Conservation (phyloP, 2,797 vertebrate genomes). For the Saguinus oedipus region DNA sequence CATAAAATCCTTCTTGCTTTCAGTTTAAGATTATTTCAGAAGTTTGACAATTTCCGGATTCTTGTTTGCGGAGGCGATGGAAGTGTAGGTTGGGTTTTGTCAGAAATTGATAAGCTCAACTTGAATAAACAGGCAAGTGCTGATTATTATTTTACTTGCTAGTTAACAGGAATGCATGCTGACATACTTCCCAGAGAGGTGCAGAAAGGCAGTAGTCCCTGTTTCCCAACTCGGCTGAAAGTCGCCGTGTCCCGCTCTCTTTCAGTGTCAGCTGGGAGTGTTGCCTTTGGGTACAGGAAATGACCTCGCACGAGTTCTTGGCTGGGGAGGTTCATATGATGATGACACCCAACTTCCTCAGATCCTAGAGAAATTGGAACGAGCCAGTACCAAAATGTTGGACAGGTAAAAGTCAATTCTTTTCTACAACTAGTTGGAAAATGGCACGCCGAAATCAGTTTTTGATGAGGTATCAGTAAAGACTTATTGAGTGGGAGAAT, state of each 20-base stretch:
- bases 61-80: slow-evolving; percentile 98
- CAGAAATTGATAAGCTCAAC: slow-evolving; percentile 98
- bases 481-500: background rate
- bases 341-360: slow-evolving; percentile 98
- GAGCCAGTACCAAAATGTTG: slow-evolving; percentile 99
- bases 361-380: slow-evolving; percentile 97
- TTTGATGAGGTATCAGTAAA: background rate
- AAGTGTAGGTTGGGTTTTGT: slow-evolving; percentile 98
- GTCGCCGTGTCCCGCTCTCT: slow-evolving; percentile 66
- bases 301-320: slow-evolving; percentile 96
- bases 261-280: slow-evolving; percentile 97
- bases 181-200: background rate
- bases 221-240: background rate
- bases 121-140: slow-evolving; percentile 95
- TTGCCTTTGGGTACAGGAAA: slow-evolving; percentile 97
- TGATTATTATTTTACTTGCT: slow-evolving; percentile 6
- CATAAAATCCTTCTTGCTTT: slow-evolving; percentile 74
- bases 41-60: slow-evolving; percentile 99
- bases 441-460: background rate
- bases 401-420: slow-evolving; percentile 89
- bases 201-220: background rate
- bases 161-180: background rate
- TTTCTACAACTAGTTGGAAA: background rate
- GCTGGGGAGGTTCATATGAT: slow-evolving; percentile 97
- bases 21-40: slow-evolving; percentile 97